These are phyloP conservation scores for Lontra canadensis DNA, from an alignment of 2,113 vertebrate species.

Conservation along the genomic window DNA sequence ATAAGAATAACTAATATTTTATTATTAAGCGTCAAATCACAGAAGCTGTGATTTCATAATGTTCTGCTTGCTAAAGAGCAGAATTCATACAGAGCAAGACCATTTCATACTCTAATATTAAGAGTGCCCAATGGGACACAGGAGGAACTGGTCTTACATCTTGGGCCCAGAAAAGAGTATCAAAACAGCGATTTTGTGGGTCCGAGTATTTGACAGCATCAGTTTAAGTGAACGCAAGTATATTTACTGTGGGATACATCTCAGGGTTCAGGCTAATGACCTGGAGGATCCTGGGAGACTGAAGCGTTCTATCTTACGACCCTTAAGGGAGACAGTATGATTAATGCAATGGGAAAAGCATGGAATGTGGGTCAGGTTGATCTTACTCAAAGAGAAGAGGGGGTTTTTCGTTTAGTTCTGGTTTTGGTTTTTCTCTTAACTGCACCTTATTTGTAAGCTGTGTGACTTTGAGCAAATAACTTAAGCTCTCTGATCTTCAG, in stretches of 20 bases:
- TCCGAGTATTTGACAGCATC: background rate
- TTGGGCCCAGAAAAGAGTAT: background rate
- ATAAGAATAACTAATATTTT: background rate
- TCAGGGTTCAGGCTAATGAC: background rate
- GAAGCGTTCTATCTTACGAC: background rate
- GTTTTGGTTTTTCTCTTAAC: background rate
- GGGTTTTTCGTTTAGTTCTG: background rate
- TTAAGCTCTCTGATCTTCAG: background rate
- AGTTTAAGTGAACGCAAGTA: background rate
- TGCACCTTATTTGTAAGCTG: background rate
- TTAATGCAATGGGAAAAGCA: background rate
- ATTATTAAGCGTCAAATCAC: background rate
- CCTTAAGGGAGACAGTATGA: background rate
- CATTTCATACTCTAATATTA: background rate
- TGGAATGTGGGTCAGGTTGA: background rate
- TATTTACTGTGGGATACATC: background rate
- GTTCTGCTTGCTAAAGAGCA: background rate
- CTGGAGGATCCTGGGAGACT: rapidly evolving
- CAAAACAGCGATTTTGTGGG: background rate
- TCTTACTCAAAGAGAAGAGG: background rate
- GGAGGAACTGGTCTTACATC: background rate
- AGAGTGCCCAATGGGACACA: background rate
- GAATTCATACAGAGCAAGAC: background rate
- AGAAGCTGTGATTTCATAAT: background rate
- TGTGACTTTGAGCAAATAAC: background rate